Conservation (phyloP, 2,888 invertebrate genomes). For the Eudemis profundana region DNA sequence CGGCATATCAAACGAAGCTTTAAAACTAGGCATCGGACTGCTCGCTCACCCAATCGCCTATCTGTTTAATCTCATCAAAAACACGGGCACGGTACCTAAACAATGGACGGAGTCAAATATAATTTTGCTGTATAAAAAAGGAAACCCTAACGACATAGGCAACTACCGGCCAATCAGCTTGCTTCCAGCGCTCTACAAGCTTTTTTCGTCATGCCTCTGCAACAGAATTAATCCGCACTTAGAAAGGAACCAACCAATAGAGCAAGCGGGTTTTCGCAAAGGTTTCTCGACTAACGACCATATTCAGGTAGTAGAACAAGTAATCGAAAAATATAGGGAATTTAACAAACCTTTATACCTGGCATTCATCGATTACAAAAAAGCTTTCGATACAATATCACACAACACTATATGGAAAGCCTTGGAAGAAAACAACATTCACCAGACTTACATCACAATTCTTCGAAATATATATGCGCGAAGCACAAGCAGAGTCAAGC, state of each 20-base stretch:
- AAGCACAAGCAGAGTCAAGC: no score
- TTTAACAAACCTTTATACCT: no score
- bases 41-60: background rate
- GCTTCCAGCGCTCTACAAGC: background rate
- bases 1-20: background rate
- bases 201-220: background rate
- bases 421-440: no score
- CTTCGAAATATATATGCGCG: no score
- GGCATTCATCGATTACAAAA: no score
- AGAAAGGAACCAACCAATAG: background rate
- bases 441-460: no score
- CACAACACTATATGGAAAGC: no score
- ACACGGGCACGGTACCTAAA: background rate
- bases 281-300: no score
- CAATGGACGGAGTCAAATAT: conserved; percentile 19
- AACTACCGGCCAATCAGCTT: background rate
- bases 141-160: background rate
- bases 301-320: no score
- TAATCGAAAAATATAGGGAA: no score
- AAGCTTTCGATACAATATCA: no score
- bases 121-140: conserved; percentile 9
- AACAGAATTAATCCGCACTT: background rate
- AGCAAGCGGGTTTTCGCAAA: background rate
- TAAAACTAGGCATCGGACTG: background rate
- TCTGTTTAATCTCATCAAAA: background rate